Conservation (phyloP, 2,797 vertebrate species). For the Mus caroli region DNA sequence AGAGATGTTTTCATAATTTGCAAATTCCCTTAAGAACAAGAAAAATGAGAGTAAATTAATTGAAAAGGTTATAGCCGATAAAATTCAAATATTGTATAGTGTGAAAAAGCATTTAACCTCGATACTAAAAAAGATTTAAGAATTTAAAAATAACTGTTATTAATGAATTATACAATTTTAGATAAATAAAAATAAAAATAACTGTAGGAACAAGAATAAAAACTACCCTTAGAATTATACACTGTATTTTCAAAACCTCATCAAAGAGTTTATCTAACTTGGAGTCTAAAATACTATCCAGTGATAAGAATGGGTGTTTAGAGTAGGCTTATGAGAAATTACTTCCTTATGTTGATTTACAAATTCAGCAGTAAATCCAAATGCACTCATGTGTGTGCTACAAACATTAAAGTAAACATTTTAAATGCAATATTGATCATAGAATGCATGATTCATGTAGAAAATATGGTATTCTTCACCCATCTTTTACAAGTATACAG, state of each 20-base stretch:
- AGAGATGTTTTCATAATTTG: background rate
- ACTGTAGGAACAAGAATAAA: background rate
- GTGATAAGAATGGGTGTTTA: background rate
- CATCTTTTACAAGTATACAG: rapidly evolving
- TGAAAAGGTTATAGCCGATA: background rate
- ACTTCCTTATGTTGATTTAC: background rate
- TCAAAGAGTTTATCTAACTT: background rate
- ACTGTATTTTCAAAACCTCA: background rate
- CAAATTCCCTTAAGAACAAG: background rate
- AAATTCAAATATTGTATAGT: background rate
- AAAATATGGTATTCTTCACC: background rate
- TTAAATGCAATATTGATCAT: background rate
- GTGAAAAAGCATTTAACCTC: background rate
- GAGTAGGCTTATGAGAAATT: background rate
- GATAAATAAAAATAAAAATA: background rate
- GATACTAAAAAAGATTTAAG: background rate
- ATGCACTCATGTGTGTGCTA: background rate
- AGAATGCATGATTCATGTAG: background rate
- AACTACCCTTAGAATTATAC: background rate
- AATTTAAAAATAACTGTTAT: background rate
- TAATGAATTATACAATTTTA: background rate
- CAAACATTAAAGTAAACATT: background rate
- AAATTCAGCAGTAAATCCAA: background rate
- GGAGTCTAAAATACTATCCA: background rate
- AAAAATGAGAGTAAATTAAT: background rate